Percentiles rank a stretch among this genome's conserved stretches.
phyloP scores from a whole-genome alignment of 2,113 vertebrate species.

The Hyla sarda region DNA sequence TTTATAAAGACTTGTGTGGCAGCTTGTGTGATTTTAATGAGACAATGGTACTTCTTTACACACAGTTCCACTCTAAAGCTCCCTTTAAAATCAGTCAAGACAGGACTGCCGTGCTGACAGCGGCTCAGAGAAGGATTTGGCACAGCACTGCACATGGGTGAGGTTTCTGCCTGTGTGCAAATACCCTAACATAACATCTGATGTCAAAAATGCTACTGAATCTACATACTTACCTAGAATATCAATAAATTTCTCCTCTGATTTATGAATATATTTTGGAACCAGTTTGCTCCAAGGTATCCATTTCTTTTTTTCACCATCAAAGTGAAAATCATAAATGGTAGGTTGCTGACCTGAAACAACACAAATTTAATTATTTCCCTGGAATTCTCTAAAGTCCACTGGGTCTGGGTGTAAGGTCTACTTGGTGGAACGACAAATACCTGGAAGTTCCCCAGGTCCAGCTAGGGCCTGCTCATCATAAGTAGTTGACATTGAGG shows the following conservation, averaged over 20 bases:
- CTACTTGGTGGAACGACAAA: neutral
- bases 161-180: no score
- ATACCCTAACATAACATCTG: no score
- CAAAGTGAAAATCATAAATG: conserved; percentile 94
- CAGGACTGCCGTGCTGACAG: no score
- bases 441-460: conserved; percentile 91
- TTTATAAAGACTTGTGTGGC: no score
- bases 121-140: no score
- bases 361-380: neutral
- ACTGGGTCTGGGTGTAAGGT: neutral
- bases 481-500: conserved; percentile 72
- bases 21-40: no score
- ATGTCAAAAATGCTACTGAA: no score
- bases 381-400: neutral
- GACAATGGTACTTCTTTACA: no score
- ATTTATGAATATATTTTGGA: conserved; percentile 80
- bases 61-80: no score
- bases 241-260: conserved; percentile 83
- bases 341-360: conserved; percentile 84
- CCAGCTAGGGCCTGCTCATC: conserved; percentile 74
- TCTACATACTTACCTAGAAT: conserved; percentile 83
- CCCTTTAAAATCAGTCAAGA: no score
- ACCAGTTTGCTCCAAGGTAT: conserved; percentile 88
- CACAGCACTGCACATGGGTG: no score
- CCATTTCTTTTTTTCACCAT: conserved; percentile 78